These are phyloP conservation scores for Hydrocynus forskahlii DNA, from an alignment of 2,797 vertebrate genomes.

Conservation along the genomic window DNA sequence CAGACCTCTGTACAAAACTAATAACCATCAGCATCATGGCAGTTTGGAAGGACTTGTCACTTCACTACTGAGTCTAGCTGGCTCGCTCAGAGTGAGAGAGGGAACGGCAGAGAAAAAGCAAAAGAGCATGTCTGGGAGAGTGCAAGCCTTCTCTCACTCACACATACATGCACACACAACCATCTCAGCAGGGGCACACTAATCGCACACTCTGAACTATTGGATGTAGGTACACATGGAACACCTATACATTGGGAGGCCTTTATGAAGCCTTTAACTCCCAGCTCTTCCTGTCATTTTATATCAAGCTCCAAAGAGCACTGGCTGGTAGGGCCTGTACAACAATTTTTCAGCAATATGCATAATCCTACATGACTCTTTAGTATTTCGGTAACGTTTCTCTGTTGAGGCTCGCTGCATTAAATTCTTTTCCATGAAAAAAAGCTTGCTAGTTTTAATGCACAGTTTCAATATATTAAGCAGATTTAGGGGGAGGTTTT, in stretches of 20 bases:
- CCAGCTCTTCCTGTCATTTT: constrained; percentile 44
- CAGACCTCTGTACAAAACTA: constrained; percentile 65
- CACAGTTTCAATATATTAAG: too few species aligned
- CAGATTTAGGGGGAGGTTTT: too few species aligned
- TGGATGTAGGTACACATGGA: constrained; percentile 43
- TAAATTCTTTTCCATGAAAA: too few species aligned
- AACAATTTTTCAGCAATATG: constrained; percentile 22
- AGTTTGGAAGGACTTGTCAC: constrained; percentile 52
- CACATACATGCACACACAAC: constrained; percentile 22
- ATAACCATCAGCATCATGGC: constrained; percentile 61
- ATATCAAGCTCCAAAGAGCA: constrained; percentile 33
- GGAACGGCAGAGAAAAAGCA: constrained; percentile 40
- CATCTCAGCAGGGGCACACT: constrained; percentile 48
- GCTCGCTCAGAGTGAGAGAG: constrained; percentile 30
- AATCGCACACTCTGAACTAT: constrained; percentile 32
- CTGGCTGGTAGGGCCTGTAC: constrained; percentile 3
- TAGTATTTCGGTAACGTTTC: too few species aligned
- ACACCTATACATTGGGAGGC: constrained; percentile 35
- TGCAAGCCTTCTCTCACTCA: constrained; percentile 5
- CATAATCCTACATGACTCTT: constrained; percentile 28
- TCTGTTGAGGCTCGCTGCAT: too few species aligned
- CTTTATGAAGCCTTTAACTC: constrained; percentile 49
- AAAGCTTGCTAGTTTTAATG: too few species aligned
- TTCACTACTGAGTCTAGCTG: constrained; percentile 31
- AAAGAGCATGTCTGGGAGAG: constrained; percentile 49